Evolutionary conservation across 2,797 vertebrate species (phyloP).

Genomic region (Enteromius afrohamiltoni): DNA sequence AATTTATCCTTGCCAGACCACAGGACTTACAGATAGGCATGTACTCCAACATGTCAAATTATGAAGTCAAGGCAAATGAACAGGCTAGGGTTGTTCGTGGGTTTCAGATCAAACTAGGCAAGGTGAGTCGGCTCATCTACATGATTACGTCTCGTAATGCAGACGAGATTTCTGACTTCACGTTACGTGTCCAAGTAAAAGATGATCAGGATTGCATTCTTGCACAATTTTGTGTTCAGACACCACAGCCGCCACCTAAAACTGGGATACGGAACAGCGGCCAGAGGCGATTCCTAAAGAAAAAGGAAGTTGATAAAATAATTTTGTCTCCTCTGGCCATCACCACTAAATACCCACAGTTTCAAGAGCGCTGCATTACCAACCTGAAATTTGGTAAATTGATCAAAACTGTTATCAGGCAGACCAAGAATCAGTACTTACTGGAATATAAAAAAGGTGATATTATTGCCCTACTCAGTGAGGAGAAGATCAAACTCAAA

Average conservation of each 20-base stretch:
- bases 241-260: conserved; percentile 88
- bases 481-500: conserved; percentile 92
- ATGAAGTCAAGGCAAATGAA: conserved; percentile 84
- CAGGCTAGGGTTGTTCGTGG: conserved; percentile 84
- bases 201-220: conserved; percentile 87
- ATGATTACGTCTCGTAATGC: conserved; percentile 84
- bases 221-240: conserved; percentile 96
- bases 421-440: conserved; percentile 93
- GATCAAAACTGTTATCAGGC: conserved; percentile 92
- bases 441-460: conserved; percentile 98
- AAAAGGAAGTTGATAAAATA: conserved; percentile 93
- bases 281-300: conserved; percentile 93
- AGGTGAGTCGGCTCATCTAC: conserved; percentile 90
- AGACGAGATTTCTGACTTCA: conserved; percentile 89
- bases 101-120: conserved; percentile 93
- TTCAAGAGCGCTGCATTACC: conserved; percentile 88
- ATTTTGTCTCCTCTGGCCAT: conserved; percentile 90
- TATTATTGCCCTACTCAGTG: conserved; percentile 88
- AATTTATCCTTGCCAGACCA: conserved; percentile 84
- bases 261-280: conserved; percentile 74
- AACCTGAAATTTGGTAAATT: conserved; percentile 91
- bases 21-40: conserved; percentile 92
- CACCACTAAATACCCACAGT: conserved; percentile 87
- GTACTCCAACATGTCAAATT: conserved; percentile 95
- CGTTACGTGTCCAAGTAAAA: conserved; percentile 90